Conservation (phyloP, 2,113 vertebrate species). For the Tylochromis polylepis region DNA sequence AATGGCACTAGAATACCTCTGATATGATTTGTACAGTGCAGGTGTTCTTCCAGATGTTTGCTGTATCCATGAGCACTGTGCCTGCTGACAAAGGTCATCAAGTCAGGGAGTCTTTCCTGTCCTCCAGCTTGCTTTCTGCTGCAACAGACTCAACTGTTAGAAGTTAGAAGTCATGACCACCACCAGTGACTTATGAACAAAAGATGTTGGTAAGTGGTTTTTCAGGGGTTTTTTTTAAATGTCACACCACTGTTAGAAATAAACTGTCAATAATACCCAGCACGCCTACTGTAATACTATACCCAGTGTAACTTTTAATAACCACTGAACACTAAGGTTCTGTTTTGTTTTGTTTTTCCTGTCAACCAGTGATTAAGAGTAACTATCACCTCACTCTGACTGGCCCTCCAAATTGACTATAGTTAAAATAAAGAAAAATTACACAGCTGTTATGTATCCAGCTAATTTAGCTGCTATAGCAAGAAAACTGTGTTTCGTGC, state of each 20-base stretch:
- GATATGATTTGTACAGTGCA: not conserved
- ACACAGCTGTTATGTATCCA: not conserved
- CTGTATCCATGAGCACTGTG: not conserved
- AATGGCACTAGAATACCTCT: not conserved
- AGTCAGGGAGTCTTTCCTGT: not conserved
- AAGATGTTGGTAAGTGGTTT: not conserved
- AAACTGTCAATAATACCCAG: not conserved
- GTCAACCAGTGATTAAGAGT: not conserved
- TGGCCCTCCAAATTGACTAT: not conserved
- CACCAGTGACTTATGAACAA: not conserved
- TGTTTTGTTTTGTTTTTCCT: not conserved
- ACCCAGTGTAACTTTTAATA: not conserved
- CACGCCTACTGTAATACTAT: not conserved
- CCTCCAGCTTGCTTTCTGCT: not conserved
- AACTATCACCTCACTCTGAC: not conserved
- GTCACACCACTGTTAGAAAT: not conserved
- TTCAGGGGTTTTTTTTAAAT: fast-evolving
- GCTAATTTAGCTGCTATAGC: not conserved
- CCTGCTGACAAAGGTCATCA: conserved; percentile 15
- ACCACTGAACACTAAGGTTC: not conserved
- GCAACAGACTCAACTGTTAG: not conserved
- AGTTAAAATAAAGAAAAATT: not conserved
- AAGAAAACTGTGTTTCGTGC: not conserved
- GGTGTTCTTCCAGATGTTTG: conserved; percentile 13
- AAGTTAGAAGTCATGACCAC: not conserved